phyloP scores from a whole-genome alignment of 2,888 invertebrate genomes.

The Chesias legatella region DNA sequence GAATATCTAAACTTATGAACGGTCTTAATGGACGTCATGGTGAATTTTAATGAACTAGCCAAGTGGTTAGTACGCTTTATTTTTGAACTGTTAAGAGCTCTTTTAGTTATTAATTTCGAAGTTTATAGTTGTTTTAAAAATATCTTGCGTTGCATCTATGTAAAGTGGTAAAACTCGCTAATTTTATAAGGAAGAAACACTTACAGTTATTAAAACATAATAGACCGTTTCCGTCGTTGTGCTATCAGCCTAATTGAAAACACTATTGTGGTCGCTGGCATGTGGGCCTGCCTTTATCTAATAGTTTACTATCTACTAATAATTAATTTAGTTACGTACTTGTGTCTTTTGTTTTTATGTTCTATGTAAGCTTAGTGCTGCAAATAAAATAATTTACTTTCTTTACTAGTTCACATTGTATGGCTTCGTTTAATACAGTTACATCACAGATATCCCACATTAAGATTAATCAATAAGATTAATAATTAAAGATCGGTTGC shows the following conservation, averaged over 20 bases:
- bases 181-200: conserved; percentile 61
- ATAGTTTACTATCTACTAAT: conserved; percentile 12
- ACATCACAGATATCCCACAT: no score
- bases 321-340: no score
- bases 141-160: neutral
- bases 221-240: conserved; percentile 41
- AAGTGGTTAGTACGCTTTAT: conserved; percentile 20
- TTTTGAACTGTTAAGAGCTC: conserved; percentile 19
- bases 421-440: no score
- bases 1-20: conserved; percentile 24
- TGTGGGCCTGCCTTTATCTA: conserved; percentile 7
- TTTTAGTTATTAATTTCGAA: conserved; percentile 19
- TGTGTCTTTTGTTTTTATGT: no score
- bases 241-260: conserved; percentile 68
- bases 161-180: no score
- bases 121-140: conserved; percentile 17
- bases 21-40: conserved; percentile 17
- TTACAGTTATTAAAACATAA: conserved; percentile 70
- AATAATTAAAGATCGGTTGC: no score
- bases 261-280: conserved; percentile 44
- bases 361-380: no score
- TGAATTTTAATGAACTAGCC: conserved; percentile 25
- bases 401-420: no score
- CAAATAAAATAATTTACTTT: no score
- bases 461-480: no score